Evolutionary conservation across 2,797 vertebrate genomes (phyloP), one percentile per base, ranked within the genome.

Genomic region (Protosalanx chinensis): DNA sequence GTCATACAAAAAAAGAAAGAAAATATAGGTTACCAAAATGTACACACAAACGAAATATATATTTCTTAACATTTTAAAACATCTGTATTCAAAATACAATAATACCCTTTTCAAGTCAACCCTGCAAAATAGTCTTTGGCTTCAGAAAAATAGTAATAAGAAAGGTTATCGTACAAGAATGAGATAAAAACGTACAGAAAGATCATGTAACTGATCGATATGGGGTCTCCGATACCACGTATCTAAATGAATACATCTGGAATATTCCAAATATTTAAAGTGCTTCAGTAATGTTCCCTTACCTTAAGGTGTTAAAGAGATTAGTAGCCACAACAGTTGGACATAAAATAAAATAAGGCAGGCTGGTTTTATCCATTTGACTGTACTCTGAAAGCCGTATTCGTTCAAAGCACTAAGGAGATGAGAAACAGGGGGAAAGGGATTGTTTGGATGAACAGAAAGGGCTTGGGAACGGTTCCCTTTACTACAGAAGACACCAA

Each of bases 131-230:
- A 67, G 79, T 92, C 92, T 94, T 94, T 94, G 93, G 93, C 89
- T 35, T 88, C 81, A 91, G 90, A 93, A 93, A 93, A 91, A 93
- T 90, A 92, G 85, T 77, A 84, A 79, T 80, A 89, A 85, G 90
- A 89, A 91, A 91, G 81, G 83, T 90, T 85, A 89, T 84, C 84
- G 68, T 90, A 92, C 89, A 90, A 82, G 79, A 86, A 82, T 79
- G 82, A 86, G 57, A 87, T 77, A 85, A 82, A 77, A 91, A 84
- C 49, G 80, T 83, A 89, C 74, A 80, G 51, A 20, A 20, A 86
- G 97, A 99, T 98, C 97, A 98, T 98, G 94, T 79, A 99, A 99
- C 97, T 99, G 97, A 99, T 98, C 97, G 64, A 95, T 93, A 93
- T 82, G 86, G 86, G 89, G 84, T 82, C 76, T 81, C 88, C 92